phyloP scores from a whole-genome alignment of 2,113 vertebrate species.

The Anhinga anhinga region DNA sequence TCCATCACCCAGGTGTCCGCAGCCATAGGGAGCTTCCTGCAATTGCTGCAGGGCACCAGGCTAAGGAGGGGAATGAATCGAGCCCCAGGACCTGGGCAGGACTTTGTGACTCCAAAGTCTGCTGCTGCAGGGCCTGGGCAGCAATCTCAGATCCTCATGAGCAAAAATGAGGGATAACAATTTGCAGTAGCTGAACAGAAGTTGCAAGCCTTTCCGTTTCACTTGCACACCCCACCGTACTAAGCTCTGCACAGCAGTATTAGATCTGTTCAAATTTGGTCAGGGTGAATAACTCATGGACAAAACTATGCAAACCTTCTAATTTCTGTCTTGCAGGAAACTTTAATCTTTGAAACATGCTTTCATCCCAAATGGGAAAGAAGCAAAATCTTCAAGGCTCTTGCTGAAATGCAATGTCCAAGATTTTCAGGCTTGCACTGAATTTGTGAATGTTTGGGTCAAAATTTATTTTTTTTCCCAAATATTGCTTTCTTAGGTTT shows the following conservation, averaged over 20 bases:
- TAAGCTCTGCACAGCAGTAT: neutral
- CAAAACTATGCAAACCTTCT: neutral
- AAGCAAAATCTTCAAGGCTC: neutral
- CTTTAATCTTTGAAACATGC: neutral
- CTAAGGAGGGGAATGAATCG: fast-evolving
- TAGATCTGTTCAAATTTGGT: neutral
- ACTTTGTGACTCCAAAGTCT: neutral
- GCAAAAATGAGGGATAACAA: neutral
- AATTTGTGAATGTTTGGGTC: neutral
- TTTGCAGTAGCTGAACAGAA: neutral
- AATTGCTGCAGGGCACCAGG: neutral
- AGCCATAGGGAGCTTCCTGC: fast-evolving
- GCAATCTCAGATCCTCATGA: no score
- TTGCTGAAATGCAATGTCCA: neutral
- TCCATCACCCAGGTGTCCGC: fast-evolving
- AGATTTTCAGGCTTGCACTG: neutral
- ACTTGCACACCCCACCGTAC: neutral
- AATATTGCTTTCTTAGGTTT: neutral
- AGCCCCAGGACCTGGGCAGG: neutral
- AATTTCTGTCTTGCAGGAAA: neutral
- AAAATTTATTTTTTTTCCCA: neutral
- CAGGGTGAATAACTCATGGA: neutral
- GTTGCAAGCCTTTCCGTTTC: neutral
- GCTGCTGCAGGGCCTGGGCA: neutral
- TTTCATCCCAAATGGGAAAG: neutral